A percentile compares a stretch with the other conserved stretches of the same genome.
Evolutionary conservation across 2,113 vertebrate species (phyloP).

Genomic region (Pseudolaguvia tuberculata): DNA sequence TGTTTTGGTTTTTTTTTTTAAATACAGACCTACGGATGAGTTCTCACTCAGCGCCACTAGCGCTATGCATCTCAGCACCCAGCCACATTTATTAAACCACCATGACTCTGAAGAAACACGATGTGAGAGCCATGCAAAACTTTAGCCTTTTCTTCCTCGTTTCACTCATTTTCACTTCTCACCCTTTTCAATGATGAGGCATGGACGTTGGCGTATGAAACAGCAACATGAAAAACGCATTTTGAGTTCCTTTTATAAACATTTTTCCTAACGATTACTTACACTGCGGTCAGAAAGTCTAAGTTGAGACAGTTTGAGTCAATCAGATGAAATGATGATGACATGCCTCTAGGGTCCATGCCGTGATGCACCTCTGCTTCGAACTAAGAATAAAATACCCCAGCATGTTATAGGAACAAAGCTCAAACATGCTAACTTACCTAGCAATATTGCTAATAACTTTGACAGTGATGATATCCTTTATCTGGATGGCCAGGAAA

Average conservation of each 20-base stretch:
- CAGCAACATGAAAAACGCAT: conserved; percentile 43
- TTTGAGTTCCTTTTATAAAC: conserved; percentile 56
- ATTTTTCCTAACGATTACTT: conserved; percentile 63
- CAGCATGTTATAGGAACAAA: not conserved
- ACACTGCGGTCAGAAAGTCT: conserved; percentile 72
- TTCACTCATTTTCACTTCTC: conserved; percentile 24
- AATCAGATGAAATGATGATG: conserved; percentile 56
- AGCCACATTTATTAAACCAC: conserved; percentile 57
- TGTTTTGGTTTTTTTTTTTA: no score
- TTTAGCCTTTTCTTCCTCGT: conserved; percentile 37
- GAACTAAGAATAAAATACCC: not conserved
- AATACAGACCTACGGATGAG: conserved; percentile 64
- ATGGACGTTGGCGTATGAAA: conserved; percentile 53
- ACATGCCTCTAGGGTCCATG: conserved; percentile 25
- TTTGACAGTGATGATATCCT: conserved; percentile 16
- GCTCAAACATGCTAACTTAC: conserved; percentile 12
- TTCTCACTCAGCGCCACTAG: conserved; percentile 59
- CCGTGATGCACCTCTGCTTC: not conserved
- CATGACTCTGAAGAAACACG: conserved; percentile 33
- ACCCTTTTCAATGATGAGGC: conserved; percentile 18
- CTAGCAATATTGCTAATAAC: conserved; percentile 11
- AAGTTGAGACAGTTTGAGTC: conserved; percentile 56
- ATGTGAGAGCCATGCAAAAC: conserved; percentile 37
- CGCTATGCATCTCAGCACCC: conserved; percentile 44
- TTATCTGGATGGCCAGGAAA: conserved; percentile 10